Evolutionary conservation across 1,140 invertebrate genomes (phyloP).

Genomic region (Myzus persicae): DNA sequence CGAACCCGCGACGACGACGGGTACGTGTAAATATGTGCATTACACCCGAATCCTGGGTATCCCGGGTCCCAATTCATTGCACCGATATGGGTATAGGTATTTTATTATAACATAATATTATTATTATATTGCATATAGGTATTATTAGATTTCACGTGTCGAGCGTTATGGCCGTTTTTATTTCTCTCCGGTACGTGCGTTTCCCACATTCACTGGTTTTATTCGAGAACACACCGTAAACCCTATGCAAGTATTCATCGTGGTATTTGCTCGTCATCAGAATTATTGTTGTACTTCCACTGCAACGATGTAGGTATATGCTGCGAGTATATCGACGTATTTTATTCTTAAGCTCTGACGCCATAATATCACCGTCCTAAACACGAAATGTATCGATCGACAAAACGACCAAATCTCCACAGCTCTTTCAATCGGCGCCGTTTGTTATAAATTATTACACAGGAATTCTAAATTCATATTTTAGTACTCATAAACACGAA

Average conservation of each 20-base stretch:
- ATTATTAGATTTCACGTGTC: neutral
- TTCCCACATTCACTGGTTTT: neutral
- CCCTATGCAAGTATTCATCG: no score
- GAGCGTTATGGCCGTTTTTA: neutral
- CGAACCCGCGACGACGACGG: neutral
- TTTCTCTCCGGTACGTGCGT: neutral
- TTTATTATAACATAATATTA: neutral
- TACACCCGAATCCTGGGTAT: neutral
- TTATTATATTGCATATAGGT: neutral
- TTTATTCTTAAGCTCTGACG: neutral
- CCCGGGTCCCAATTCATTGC: neutral
- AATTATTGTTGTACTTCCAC: neutral
- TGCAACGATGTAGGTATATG: neutral
- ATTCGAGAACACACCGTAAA: neutral
- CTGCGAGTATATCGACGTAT: neutral
- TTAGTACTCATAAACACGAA: no score
- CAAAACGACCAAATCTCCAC: neutral
- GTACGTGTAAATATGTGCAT: conserved; percentile 2
- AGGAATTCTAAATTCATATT: no score
- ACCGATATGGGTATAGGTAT: neutral
- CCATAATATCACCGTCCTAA: neutral
- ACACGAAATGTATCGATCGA: neutral
- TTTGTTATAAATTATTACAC: neutral
- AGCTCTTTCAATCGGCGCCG: neutral
- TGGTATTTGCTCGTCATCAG: neutral